Evolutionary conservation across 1,140 invertebrate species (phyloP).

Genomic region (Aphaenogaster rudis): DNA sequence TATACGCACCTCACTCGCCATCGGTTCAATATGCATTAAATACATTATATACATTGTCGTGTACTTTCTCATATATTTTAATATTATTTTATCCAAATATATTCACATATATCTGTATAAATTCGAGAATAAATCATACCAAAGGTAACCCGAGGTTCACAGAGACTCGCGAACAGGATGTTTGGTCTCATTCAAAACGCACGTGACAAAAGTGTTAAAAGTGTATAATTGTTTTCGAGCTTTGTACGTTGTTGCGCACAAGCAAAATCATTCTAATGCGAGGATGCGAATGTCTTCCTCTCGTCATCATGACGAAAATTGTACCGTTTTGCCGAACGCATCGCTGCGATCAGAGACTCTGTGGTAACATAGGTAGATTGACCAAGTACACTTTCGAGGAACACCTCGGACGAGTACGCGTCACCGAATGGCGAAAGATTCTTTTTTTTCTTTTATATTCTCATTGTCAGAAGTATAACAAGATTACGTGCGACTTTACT

Average conservation of each 20-base stretch:
- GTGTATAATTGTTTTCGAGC: conserved; percentile 47
- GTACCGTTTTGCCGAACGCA: conserved; percentile 31
- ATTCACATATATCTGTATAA: conserved; percentile 1
- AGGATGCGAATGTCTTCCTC: conserved; percentile 26
- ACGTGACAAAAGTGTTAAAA: conserved; percentile 49
- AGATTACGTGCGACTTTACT: conserved; percentile 36
- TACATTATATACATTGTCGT: not conserved
- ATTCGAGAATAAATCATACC: conserved; percentile 70
- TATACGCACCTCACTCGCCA: not conserved
- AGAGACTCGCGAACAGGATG: conserved; percentile 60
- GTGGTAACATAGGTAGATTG: conserved; percentile 26
- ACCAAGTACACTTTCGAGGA: conserved; percentile 40
- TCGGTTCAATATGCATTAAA: conserved; percentile 6
- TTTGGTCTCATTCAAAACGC: conserved; percentile 46
- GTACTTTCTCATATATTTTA: not conserved
- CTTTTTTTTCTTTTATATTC: conserved; percentile 22
- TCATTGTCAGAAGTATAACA: conserved; percentile 30
- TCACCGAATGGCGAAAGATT: conserved; percentile 25
- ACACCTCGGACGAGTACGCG: not conserved
- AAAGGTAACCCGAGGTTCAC: conserved; percentile 46
- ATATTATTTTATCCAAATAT: conserved; percentile 39
- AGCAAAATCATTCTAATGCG: conserved; percentile 19
- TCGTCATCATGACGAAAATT: conserved; percentile 25
- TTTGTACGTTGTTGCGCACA: conserved; percentile 21
- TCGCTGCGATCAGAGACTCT: conserved; percentile 31